Conservation (phyloP, 2,888 invertebrate genomes). For the Hyposoter didymator region DNA sequence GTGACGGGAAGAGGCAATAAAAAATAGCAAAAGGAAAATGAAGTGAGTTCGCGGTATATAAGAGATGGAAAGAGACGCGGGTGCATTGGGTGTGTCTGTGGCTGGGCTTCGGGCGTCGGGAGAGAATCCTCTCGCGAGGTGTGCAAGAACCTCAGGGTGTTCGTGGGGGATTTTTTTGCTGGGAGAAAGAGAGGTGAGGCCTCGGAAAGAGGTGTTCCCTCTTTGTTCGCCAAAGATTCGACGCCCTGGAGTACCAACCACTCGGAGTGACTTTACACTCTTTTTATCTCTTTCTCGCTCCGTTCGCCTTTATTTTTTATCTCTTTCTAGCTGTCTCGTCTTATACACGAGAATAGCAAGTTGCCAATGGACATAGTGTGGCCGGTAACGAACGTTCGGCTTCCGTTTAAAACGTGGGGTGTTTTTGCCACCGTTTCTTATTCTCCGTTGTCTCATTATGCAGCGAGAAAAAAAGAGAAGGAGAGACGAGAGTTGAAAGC, state of each 20-base stretch:
- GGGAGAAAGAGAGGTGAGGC: constrained; percentile 52
- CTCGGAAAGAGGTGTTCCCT: constrained; percentile 53
- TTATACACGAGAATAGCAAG: constrained; percentile 15
- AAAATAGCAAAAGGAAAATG: constrained; percentile 25
- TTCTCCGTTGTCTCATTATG: constrained; percentile 7
- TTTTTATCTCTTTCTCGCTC: constrained; percentile 6
- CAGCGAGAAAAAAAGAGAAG: not conserved
- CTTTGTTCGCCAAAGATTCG: constrained; percentile 61
- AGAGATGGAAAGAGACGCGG: constrained; percentile 22
- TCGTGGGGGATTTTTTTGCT: constrained; percentile 49
- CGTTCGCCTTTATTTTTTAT: not conserved
- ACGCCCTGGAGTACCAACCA: constrained; percentile 51
- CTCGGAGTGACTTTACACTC: not conserved
- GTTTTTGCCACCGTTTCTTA: constrained; percentile 30
- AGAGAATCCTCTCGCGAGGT: constrained; percentile 43
- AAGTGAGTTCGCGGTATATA: constrained; percentile 1
- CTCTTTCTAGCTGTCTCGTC: constrained; percentile 28
- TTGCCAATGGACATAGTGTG: constrained; percentile 58
- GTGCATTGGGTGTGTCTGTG: constrained; percentile 60
- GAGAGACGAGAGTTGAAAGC: not conserved
- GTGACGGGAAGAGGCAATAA: constrained; percentile 37
- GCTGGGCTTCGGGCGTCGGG: constrained; percentile 48
- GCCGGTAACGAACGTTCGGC: constrained; percentile 64
- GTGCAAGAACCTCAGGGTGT: constrained; percentile 31
- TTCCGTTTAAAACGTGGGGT: constrained; percentile 57